Evolutionary conservation across 1,140 invertebrate species (phyloP).

Genomic region (Drosophila repletoides): DNA sequence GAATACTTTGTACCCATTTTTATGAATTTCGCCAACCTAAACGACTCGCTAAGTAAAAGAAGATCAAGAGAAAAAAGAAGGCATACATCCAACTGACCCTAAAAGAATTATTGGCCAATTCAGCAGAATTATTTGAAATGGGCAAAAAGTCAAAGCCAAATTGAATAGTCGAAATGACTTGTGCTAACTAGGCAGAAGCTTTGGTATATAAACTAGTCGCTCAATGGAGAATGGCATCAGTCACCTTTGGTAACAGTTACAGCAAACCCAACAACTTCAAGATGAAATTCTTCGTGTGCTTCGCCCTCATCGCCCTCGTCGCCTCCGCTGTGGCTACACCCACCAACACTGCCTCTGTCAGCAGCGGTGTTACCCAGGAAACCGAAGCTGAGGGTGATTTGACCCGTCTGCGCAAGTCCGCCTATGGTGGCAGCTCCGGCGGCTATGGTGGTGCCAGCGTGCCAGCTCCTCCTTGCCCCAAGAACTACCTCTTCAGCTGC

Average conservation of each 20-base stretch:
- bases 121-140: conserved; percentile 14
- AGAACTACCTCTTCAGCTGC: conserved; percentile 79
- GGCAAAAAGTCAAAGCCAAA: conserved; percentile 33
- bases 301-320: conserved; percentile 55
- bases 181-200: conserved; percentile 52
- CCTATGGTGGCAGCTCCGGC: conserved; percentile 66
- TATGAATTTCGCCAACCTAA: conserved; percentile 10
- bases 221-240: conserved; percentile 41
- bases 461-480: conserved; percentile 70
- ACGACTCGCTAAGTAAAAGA: background rate
- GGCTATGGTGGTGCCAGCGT: conserved; percentile 64
- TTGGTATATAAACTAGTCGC: conserved; percentile 57
- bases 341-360: conserved; percentile 16
- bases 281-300: conserved; percentile 76
- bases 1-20: background rate
- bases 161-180: conserved; percentile 23
- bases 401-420: conserved; percentile 65
- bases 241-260: conserved; percentile 57
- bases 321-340: conserved; percentile 53
- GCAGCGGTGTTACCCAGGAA: conserved; percentile 27
- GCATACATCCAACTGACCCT: conserved; percentile 18
- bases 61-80: background rate
- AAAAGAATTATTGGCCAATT: conserved; percentile 10
- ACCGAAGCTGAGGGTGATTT: conserved; percentile 55
- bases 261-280: conserved; percentile 12